Base-by-base conservation (phyloP, 2,113 vertebrate genomes). In the Paradisaea rubra region DNA sequence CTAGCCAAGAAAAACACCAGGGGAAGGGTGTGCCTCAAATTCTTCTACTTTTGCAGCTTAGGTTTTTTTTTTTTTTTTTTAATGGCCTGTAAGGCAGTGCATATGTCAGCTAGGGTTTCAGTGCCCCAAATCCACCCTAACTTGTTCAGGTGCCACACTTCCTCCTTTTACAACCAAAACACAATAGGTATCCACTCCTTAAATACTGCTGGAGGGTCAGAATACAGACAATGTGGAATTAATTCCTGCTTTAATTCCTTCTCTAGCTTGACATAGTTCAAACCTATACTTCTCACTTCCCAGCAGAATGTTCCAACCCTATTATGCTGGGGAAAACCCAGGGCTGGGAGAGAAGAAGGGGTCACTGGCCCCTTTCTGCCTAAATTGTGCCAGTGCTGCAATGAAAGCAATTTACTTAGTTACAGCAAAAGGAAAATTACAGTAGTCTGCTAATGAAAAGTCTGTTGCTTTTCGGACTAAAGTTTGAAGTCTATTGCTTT, bases 11-110 rank as follows among this genome's bases (percentile, higher is more conserved):
- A 59, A 92, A 94, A 92, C 56, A 78, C 35, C 50, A 28, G 41
- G 52, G 49, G 39, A 93, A 94, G 86, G 94, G 95, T 18, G 86
- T 95, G 91, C 35, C 92, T 63, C 41, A 69, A 92, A 94, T 91
- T 84, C 39, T 77, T 91, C 69, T 84, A 54, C 39, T 74, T 91
- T 86, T 86, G 45, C 54, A 78, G 60, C 2, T 66, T 66, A 81
- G 88, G 76, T 61, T 25, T 68, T 76, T 65, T 37, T n/a, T 63
- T 41, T 42, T 30, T 37, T 37, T 37, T 37, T 37, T 37, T 37
- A 10, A 7, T 21, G 47, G 88, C 42, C 59, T 81, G 63, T 42
- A 91, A 90, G 64, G 60, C 64, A 90, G 33, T 5, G 27, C 47
- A 56, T 52, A 13, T 42, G 27, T 41, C 86, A 92, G 63, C 54